Base-by-base conservation (phyloP, 23 tunicate species). In the Ciona savignyi region DNA sequence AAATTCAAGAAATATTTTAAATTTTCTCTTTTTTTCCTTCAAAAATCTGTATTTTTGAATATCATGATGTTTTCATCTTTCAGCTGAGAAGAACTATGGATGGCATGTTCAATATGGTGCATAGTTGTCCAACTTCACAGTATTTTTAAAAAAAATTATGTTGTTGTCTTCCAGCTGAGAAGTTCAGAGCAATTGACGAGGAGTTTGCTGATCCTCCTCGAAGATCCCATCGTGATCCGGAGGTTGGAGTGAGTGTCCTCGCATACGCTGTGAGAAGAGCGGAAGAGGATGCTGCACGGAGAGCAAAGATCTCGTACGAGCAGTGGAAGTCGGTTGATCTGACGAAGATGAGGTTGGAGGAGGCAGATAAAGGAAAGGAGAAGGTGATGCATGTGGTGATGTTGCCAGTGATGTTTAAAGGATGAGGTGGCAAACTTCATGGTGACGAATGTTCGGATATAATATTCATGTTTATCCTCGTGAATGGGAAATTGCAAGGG, bases 321-420 rank as follows among this genome's bases (percentile, higher is more conserved):
- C 86, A 91, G 34, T 91, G 97, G 97, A 91, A 91, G 33, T 30
- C 60, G 30, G 30, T 77, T 28, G 97, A 91, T 35, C 71, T 91
- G 23, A 27, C 81, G 29, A 70, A 74, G 27, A 66, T 85, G 80
- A 80, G 85, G 66, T 26, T 80, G 67, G 80, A 80, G 25, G 97
- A 91, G 65, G 31, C 81, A n/a, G 84, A 85, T 65, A 80, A 71
- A 30, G 29, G 80, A 6, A 91, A 83, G 84, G 80, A 85, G 3
- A 33, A 51, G 71, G 97, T 91, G 32, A 67, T n/a, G n/a, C n/a
- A n/a, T n/a, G n/a, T n/a, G n/a, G n/a, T n/a, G n/a, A n/a, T n/a
- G n/a, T n/a, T n/a, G n/a, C n/a, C n/a, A n/a, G n/a, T n/a, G n/a
- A n/a, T n/a, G n/a, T n/a, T n/a, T n/a, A n/a, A n/a, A n/a, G n/a